Conservation (phyloP, 1,140 invertebrate species). For the Mactra quadrangularis region DNA sequence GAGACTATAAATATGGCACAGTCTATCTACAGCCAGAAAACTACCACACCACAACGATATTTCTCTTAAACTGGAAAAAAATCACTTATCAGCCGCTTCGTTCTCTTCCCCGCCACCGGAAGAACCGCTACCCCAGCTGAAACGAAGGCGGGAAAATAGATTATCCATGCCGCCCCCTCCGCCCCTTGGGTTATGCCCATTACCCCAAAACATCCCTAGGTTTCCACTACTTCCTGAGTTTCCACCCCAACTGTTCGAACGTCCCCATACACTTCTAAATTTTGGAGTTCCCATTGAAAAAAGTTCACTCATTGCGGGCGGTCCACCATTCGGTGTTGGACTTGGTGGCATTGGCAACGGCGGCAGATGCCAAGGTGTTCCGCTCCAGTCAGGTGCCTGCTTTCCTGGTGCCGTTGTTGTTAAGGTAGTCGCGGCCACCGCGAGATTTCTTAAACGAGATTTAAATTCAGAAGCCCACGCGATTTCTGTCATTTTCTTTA, state of each 20-base stretch:
- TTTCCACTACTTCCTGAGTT: no score
- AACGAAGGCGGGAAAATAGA: not conserved
- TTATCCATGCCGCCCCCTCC: conserved; percentile 18
- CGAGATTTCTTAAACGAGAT: conserved; percentile 6
- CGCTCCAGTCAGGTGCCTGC: conserved; percentile 16
- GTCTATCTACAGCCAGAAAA: no score
- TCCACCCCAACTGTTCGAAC: conserved; percentile 3
- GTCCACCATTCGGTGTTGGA: not conserved
- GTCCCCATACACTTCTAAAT: conserved; percentile 15
- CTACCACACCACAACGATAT: no score
- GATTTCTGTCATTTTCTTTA: not conserved
- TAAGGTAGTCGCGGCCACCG: not conserved
- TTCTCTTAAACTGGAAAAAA: no score
- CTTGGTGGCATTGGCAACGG: not conserved
- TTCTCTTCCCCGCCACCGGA: conserved; percentile 2
- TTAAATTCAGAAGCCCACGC: conserved; percentile 35
- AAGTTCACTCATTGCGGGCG: not conserved
- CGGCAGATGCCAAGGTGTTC: conserved; percentile 6
- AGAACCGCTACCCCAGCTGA: not conserved
- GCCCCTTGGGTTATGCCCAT: not conserved
- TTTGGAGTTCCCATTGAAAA: not conserved
- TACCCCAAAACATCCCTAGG: not conserved
- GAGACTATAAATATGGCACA: no score
- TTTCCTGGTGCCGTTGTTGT: not conserved
- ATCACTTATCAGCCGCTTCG: conserved; percentile 19